Base-by-base conservation (phyloP, 37 sponge, comb jelly and placozoan genomes). In the Dysidea cf. avara region DNA sequence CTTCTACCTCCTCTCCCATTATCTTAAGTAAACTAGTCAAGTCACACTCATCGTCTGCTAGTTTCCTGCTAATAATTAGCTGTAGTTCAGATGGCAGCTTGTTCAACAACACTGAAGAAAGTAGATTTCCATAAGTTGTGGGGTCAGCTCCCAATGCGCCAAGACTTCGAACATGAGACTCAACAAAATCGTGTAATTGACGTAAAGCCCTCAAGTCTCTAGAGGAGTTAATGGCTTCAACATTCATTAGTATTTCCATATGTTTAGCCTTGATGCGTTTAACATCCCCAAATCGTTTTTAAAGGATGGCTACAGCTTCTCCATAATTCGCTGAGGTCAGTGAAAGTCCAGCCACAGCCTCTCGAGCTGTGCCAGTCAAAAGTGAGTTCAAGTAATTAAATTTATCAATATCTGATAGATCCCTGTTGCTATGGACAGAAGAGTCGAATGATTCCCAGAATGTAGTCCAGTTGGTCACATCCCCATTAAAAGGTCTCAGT, bases 301-400 rank as follows among this genome's bases (percentile, higher is more conserved):
- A 14, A 35, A 66, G 48, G 4, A 25, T 66, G n/a, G 34, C 68
- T 17, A 39, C 26, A 20, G 68, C 68, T 43, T 66, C n/a, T 12
- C 7, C 5, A 33, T 63, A 66, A 25, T 66, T 66, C 12, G 68
- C 68, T 11, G 46, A 9, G n/a, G 68, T 66, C 46, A 66, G 68
- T 66, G 46, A 26, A 18, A 66, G 68, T 43, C 68, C 71, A 69
- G 54, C 32, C 20, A 69, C 71, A 31, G 71, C 71, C 28, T 51
- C 55, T 11, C 53, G 30, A 24, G 71, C 71, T 16, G 34, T 28
- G 13, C 71, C 34, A 3, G 47, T 33, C 26, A 72, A 39, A 1
- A 72, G 73, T 5, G 73, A 72, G 60, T 72, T 72, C 25, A 56
- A 40, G 50, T 72, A 72, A 26, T 50, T 70, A 53, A 70, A 70